Conservation (phyloP, 1,140 invertebrate genomes). For the Papilio aristodemus region DNA sequence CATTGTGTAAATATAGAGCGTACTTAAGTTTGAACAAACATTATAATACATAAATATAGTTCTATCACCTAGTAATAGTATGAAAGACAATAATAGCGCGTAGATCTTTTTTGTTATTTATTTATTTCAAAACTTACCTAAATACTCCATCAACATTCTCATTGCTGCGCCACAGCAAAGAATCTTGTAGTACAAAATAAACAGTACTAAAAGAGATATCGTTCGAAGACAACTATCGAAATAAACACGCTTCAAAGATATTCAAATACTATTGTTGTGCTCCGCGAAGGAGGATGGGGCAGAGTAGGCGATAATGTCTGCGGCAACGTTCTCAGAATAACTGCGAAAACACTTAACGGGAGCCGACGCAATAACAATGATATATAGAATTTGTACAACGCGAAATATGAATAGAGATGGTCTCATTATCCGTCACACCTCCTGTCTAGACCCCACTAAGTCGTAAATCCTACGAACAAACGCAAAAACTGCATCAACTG, state of each 20-base stretch:
- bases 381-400: slow-evolving; percentile 38
- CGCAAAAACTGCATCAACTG: slow-evolving; percentile 24
- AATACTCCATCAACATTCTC: not conserved
- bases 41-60: too few species aligned
- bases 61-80: too few species aligned
- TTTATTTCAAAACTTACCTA: not conserved
- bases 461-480: slow-evolving; percentile 44
- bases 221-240: not conserved
- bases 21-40: too few species aligned
- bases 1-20: too few species aligned
- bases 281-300: not conserved
- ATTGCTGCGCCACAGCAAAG: not conserved
- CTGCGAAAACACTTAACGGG: slow-evolving; percentile 23
- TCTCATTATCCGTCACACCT: slow-evolving; percentile 41
- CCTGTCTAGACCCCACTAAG: slow-evolving; percentile 48
- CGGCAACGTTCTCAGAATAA: slow-evolving; percentile 12
- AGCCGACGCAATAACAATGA: slow-evolving; percentile 39
- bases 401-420: slow-evolving; percentile 54
- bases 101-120: too few species aligned
- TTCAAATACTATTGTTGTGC: slow-evolving; percentile 8
- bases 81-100: too few species aligned
- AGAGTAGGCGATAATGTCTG: slow-evolving; percentile 21
- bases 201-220: slow-evolving; percentile 3
- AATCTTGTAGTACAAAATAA: not conserved
- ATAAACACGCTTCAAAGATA: slow-evolving; percentile 2